Base-by-base conservation (phyloP, 92 coral and sea anemone genomes). In the Parazoanthus atlanticus region DNA sequence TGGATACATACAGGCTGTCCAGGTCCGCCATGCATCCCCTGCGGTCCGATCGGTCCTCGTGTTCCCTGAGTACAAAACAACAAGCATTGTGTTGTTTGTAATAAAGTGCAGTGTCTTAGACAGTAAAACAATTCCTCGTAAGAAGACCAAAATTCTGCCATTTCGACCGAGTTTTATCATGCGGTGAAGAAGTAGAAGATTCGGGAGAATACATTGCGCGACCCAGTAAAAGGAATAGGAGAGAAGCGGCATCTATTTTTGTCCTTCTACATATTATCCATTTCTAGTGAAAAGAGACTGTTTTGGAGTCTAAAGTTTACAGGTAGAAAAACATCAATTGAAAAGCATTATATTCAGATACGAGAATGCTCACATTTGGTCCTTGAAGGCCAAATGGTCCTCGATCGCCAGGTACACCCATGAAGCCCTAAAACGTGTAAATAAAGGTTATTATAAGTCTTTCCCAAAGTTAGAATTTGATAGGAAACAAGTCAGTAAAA, bases 361-460 rank as follows among this genome's bases (percentile, higher is more conserved):
- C 17, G n/a, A 72, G 40, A 72, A 56, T 80, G 47, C 84, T 80
- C 12, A 80, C 84, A 56, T 80, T 80, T 54, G 32, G 70, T 54
- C 94, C 94, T 86, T 82, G 87, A n/a, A 91, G 90, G 61, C 94
- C 94, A 40, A 17, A 33, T 23, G 46, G 82, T 70, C 98, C 98
- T 66, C 89, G 82, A 46, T 92, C 88, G 54, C 98, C 98, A 86
- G 79, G 75, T 33, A 85, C 86, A 67, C 98, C 98, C 93, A 88
- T 34, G 31, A 90, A 72, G 15, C 77, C 88, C 84, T 80, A 10
- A 54, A 28, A 30, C 6, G 64, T 21, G 71, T 15, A 23, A 19
- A 80, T 0, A 25, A 28, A 52, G 21, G 66, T 56, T 16, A 8
- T 4, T 61, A 0, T 19, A 23, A 61, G 28, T 61, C 69, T 2